These are phyloP conservation scores for Oostethus manadensis DNA, from an alignment of 2,113 vertebrate species.

Conservation along the genomic window DNA sequence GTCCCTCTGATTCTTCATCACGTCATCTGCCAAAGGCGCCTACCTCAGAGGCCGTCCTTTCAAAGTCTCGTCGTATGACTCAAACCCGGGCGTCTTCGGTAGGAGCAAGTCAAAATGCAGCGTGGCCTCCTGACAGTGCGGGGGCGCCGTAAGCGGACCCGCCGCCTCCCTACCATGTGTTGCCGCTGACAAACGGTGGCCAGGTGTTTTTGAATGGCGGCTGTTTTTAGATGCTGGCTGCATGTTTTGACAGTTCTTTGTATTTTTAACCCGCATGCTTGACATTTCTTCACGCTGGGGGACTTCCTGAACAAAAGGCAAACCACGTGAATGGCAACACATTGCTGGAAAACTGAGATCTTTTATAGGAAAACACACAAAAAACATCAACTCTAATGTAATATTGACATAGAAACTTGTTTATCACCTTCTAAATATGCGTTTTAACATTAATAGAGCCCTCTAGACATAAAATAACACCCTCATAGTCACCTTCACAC, in stretches of 20 bases:
- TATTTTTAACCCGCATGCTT: slow-evolving; percentile 60
- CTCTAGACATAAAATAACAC: too few relatives aligned
- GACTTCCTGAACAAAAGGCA: slow-evolving; percentile 52
- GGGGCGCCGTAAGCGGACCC: slow-evolving; percentile 33
- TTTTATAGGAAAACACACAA: neutral
- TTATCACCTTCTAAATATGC: too few relatives aligned
- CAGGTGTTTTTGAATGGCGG: slow-evolving; percentile 53
- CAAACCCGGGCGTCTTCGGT: slow-evolving; percentile 14
- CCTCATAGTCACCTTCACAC: too few relatives aligned
- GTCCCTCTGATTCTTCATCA: slow-evolving; percentile 70
- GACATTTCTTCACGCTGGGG: slow-evolving; percentile 47
- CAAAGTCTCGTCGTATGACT: slow-evolving; percentile 40
- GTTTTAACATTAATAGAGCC: too few relatives aligned
- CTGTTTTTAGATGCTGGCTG: slow-evolving; percentile 57
- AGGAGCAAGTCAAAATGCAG: slow-evolving; percentile 31
- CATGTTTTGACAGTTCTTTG: slow-evolving; percentile 58
- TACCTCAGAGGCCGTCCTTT: slow-evolving; percentile 67
- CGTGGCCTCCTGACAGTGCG: slow-evolving; percentile 16
- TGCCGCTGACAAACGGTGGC: slow-evolving; percentile 60
- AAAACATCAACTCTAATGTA: too few relatives aligned
- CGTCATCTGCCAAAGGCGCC: slow-evolving; percentile 70
- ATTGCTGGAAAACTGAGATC: neutral
- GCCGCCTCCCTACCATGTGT: slow-evolving; percentile 28
- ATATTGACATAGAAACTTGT: too few relatives aligned
- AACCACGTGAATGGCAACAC: neutral